Base-by-base conservation (phyloP, 2,888 invertebrate species). In the Drosophila recens region DNA sequence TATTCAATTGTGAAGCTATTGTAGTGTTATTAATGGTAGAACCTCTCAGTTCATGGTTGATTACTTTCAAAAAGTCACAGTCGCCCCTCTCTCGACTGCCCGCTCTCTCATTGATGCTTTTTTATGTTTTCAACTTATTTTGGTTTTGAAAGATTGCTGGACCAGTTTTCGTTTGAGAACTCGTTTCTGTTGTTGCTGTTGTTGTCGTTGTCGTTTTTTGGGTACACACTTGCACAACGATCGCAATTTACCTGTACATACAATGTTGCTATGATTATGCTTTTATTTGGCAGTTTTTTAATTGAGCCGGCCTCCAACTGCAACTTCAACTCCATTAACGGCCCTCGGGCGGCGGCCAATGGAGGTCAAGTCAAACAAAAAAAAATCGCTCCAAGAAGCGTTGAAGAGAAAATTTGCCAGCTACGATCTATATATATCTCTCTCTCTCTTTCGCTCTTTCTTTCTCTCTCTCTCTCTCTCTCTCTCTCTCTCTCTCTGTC, bases 81-180 rank as follows among this genome's bases (percentile, higher is more conserved):
- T 43, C 33, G 23, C 58, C 52, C 36, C 11, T 15, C 36, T 36
- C 36, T 36, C 23, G 8, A 23, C 45, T 10, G 15, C 42, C 17
- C 38, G 13, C 51, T 17, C 56, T 33, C 42, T 53, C 57, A 72
- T 73, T 77, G 68, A 67, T 76, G 72, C 66, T 13, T 11, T 53
- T 42, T 15, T 17, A 11, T 54, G 10, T 34, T 11, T 17, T 34
- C 67, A 68, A 61, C 42, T 59, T 67, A 42, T 66, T 34, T 80
- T 36, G 34, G 42, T 81, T 48, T 80, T 46, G 46, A 62, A 70
- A 67, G 59, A 75, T 70, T 57, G 65, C 59, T 74, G 87, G 77
- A 84, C 90, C 90, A 90, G 83, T 84, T 84, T 87, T 61, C 53
- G 34, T 56, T 58, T 67, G 88, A 84, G 83, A 84, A 84, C 83